phyloP scores from a whole-genome alignment of 2,888 invertebrate genomes.

The Brachycybe producta region DNA sequence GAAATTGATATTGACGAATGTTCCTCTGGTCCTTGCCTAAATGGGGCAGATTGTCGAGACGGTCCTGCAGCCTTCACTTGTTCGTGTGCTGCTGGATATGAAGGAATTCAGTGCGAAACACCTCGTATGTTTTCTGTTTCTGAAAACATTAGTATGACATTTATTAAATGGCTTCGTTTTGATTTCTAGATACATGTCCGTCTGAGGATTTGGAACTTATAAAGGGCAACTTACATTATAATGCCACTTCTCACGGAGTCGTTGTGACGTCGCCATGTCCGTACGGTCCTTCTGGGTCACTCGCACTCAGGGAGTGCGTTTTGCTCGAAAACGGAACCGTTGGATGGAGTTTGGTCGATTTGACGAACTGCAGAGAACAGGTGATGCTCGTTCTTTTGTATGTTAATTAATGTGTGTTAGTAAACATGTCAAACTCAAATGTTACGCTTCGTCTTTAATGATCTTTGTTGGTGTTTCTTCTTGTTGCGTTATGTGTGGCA shows the following conservation, averaged over 20 bases:
- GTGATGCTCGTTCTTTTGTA: no score
- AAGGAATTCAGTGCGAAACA: neutral
- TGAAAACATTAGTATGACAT: no score
- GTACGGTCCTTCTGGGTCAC: conserved; percentile 17
- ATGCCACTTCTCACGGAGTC: conserved; percentile 18
- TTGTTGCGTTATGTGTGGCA: no score
- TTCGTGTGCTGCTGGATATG: neutral
- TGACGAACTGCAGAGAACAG: neutral
- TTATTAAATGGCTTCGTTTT: no score
- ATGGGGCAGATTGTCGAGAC: neutral
- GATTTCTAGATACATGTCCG: conserved; percentile 14
- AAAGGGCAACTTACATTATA: conserved; percentile 19
- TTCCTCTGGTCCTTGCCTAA: neutral
- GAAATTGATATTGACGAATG: conserved; percentile 7
- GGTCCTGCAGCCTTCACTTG: neutral
- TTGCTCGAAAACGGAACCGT: neutral
- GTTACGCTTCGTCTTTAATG: no score
- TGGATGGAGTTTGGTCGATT: neutral
- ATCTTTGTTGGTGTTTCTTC: no score
- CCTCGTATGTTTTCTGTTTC: no score
- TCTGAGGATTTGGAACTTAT: conserved; percentile 13
- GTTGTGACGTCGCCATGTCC: conserved; percentile 18
- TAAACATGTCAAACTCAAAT: no score
- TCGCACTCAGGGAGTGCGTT: neutral
- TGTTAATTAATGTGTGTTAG: no score